Conservation (phyloP, 2,113 vertebrate species). For the Typhlomys cinereus region DNA sequence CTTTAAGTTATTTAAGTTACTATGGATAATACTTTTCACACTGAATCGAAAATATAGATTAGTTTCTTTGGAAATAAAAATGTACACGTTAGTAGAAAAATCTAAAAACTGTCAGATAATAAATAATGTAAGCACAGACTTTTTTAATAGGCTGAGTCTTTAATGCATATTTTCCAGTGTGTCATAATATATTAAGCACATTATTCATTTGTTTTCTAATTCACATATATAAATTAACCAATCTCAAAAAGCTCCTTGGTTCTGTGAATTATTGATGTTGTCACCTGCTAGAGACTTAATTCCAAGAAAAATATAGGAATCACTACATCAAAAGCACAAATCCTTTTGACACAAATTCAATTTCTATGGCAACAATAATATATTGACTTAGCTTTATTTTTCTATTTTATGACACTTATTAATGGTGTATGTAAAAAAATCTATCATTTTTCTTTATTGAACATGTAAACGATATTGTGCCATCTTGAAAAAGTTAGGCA, state of each 20-base stretch:
- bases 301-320: slow-evolving; percentile 80
- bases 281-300: slow-evolving; percentile 81
- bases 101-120: slow-evolving; percentile 41
- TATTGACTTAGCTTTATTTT: slow-evolving; percentile 79
- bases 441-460: slow-evolving; percentile 69
- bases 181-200: slow-evolving; percentile 63
- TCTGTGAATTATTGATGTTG: slow-evolving; percentile 82
- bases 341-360: slow-evolving; percentile 82
- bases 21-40: slow-evolving; percentile 41
- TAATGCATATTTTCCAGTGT: slow-evolving; percentile 54
- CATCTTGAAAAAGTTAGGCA: slow-evolving; percentile 58
- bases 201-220: slow-evolving; percentile 72
- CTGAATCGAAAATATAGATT: slow-evolving; percentile 60
- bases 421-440: slow-evolving; percentile 75
- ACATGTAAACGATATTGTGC: slow-evolving; percentile 61
- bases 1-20: slow-evolving; percentile 49
- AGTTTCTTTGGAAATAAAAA: slow-evolving; percentile 59
- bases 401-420: slow-evolving; percentile 78
- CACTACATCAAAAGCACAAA: slow-evolving; percentile 80
- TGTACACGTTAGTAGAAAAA: slow-evolving; percentile 3
- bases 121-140: slow-evolving; percentile 18
- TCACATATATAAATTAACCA: slow-evolving; percentile 77
- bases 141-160: slow-evolving; percentile 55
- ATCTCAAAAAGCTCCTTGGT: slow-evolving; percentile 73
- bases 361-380: slow-evolving; percentile 80